Evolutionary conservation across 2,888 invertebrate species (phyloP), one percentile per base, ranked within the genome.

Genomic region (Halictus ligatus): DNA sequence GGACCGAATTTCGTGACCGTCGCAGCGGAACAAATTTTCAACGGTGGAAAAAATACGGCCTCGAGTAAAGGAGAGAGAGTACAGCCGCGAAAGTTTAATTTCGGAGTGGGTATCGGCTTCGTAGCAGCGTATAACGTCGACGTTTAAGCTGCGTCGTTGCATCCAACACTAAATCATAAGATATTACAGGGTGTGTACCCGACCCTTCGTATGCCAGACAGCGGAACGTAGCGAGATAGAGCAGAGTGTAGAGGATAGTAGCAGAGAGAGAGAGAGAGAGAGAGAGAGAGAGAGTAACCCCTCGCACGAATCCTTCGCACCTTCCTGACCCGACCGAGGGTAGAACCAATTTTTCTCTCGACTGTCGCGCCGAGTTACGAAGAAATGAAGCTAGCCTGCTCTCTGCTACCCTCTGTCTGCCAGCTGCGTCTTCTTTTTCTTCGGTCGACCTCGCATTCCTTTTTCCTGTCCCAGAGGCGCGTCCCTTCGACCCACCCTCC

Each of bases 101-200:
- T 94, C 89, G 91, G 88, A 86, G 83, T 74, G 72, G 64, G 83
- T 89, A 91, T 90, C 88, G 89, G 91, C 81, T 86, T 29, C 80
- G 89, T 80, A 89, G 83, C 82, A 83, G 75, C 75, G 86, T 88
- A 88, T 87, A 86, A 83, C 87, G 85, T 40, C 83, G 86, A 88
- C 91, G 92, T 94, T 94, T 93, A 92, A 94, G 91, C 91, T 85
- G 91, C 92, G 92, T 89, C 90, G 91, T 92, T 92, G 93, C 93
- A 93, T 92, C 92, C 91, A 92, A 92, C 93, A 92, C 93, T 94
- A 94, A 94, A 94, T 94, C 94, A 94, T 93, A 92, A 92, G 93
- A 94, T 94, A 94, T 94, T 94, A 94, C 92, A 92, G 91, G 88
- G 69, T 67, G 91, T 91, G 92, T 89, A 88, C 74, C 89, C 80